Evolutionary conservation across 2,113 vertebrate species (phyloP).

Genomic region (Oreochromis spilurus): DNA sequence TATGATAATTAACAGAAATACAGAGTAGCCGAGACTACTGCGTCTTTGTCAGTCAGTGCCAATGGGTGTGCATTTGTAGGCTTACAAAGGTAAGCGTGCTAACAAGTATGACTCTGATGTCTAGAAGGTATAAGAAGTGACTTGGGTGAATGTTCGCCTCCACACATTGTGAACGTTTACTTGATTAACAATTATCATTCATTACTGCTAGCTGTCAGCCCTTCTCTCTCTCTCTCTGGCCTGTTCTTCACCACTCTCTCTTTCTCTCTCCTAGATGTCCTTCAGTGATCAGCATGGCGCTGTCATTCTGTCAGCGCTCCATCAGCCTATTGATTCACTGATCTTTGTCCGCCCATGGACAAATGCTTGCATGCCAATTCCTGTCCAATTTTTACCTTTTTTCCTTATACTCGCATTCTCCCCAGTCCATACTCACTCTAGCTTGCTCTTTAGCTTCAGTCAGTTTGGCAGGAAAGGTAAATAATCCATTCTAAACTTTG

Average conservation of each 20-base stretch:
- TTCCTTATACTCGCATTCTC: not conserved
- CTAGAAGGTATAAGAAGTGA: constrained; percentile 8
- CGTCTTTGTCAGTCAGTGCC: not conserved
- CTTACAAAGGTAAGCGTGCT: not conserved
- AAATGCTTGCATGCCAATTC: constrained; percentile 64
- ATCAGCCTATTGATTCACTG: constrained; percentile 70
- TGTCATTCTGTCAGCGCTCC: constrained; percentile 70
- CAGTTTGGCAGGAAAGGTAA: constrained; percentile 48
- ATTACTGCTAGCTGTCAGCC: constrained; percentile 66
- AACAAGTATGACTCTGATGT: constrained; percentile 8
- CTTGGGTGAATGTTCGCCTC: not conserved
- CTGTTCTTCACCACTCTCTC: not conserved
- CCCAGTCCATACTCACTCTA: not conserved
- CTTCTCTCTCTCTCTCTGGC: not conserved
- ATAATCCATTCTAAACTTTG: constrained; percentile 58
- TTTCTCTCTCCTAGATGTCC: constrained; percentile 47
- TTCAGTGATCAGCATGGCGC: constrained; percentile 56
- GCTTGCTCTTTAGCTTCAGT: constrained; percentile 38
- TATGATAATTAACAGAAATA: not conserved
- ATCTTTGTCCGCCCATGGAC: constrained; percentile 61
- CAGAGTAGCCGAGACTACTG: accelerated
- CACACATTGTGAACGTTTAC: constrained; percentile 25
- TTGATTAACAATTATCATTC: constrained; percentile 72
- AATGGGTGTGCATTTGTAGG: not conserved
- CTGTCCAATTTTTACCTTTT: constrained; percentile 7